Percentiles rank a stretch among this genome's conserved stretches.
phyloP scores from a whole-genome alignment of 2,888 invertebrate species.

The Ganaspis brasiliensis region DNA sequence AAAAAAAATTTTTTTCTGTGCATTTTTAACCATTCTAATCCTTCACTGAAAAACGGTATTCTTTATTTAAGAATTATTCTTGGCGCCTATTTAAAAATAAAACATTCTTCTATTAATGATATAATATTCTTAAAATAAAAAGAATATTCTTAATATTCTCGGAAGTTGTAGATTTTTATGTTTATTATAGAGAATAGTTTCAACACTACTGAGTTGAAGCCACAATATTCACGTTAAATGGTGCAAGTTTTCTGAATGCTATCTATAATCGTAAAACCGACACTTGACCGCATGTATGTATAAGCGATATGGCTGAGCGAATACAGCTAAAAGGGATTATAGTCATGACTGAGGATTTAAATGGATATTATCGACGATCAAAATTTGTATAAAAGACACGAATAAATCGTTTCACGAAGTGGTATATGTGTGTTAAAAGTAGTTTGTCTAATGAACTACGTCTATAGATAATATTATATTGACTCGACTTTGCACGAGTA shows the following conservation, averaged over 20 bases:
- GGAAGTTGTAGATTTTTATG: too few relatives aligned
- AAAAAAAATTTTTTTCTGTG: not conserved
- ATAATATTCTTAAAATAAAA: too few relatives aligned
- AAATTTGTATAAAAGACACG: conserved; percentile 16
- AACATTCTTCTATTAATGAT: too few relatives aligned
- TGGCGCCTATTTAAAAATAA: too few relatives aligned
- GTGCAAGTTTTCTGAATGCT: conserved; percentile 37
- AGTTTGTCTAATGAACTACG: not conserved
- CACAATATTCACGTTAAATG: conserved; percentile 12
- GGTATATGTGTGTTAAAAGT: not conserved
- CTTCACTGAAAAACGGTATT: too few relatives aligned
- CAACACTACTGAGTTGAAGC: conserved; percentile 23
- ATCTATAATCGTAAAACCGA: conserved; percentile 37
- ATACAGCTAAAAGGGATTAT: conserved; percentile 27
- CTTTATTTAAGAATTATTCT: too few relatives aligned
- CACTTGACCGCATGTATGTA: conserved; percentile 29
- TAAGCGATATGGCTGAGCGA: not conserved
- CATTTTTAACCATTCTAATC: too few relatives aligned
- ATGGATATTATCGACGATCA: conserved; percentile 29
- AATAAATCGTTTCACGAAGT: conserved; percentile 2
- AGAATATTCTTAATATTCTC: too few relatives aligned
- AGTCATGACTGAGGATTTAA: conserved; percentile 33
- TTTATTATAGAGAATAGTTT: too few relatives aligned
- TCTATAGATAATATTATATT: not conserved
- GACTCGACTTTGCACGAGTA: not conserved